These are phyloP conservation scores for Sorex araneus DNA, from an alignment of 2,113 vertebrate genomes.

Conservation along the genomic window DNA sequence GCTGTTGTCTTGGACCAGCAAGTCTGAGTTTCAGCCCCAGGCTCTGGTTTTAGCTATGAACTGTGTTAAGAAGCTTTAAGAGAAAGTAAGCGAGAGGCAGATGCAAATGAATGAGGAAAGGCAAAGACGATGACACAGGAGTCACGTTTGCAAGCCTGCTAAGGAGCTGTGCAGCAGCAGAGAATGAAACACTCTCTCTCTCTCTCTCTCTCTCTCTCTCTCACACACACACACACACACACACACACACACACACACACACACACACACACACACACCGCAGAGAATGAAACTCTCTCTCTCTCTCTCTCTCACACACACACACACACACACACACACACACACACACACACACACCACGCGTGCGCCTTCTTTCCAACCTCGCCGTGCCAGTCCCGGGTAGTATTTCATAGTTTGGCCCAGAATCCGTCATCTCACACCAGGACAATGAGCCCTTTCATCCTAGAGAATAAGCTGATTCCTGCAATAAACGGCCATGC, in stretches of 20 bases:
- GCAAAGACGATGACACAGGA: neutral
- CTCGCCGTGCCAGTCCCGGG: neutral
- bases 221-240: too few species aligned
- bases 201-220: too few species aligned
- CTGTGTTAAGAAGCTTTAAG: neutral
- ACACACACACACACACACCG: too few species aligned
- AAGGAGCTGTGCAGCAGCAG: neutral
- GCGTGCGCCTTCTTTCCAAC: neutral
- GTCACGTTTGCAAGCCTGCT: neutral
- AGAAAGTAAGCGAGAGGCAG: too few species aligned
- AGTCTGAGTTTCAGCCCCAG: neutral
- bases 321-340: too few species aligned
- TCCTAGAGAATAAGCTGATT: constrained; percentile 47
- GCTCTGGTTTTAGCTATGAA: constrained; percentile 19
- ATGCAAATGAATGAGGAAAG: constrained; percentile 8
- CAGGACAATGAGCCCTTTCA: constrained; percentile 58
- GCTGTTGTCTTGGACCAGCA: constrained; percentile 20
- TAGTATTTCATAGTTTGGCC: constrained; percentile 43
- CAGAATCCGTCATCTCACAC: neutral
- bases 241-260: too few species aligned
- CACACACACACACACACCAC: too few species aligned
- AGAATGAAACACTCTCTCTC: too few species aligned
- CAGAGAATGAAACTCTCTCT: too few species aligned
- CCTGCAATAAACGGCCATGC: constrained; percentile 64
- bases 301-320: too few species aligned